These are phyloP conservation scores for Canis aureus DNA, from an alignment of 2,113 vertebrate genomes.

Conservation along the genomic window DNA sequence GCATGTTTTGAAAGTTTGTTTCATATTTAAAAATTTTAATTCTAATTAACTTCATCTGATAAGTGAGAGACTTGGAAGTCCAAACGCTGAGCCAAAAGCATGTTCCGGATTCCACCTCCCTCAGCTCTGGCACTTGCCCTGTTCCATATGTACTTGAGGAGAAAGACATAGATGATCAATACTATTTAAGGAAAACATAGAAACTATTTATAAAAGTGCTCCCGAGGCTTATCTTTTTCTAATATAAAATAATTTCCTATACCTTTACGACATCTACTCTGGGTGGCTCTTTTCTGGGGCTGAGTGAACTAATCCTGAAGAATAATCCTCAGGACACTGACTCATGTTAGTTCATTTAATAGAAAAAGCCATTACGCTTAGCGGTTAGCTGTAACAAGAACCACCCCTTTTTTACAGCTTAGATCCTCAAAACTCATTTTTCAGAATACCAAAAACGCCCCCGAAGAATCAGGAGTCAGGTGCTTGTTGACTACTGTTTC, in stretches of 20 bases:
- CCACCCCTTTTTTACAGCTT: not conserved
- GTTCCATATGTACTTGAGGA: not conserved
- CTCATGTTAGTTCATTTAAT: not conserved
- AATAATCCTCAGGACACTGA: not conserved
- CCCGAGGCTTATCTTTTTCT: not conserved
- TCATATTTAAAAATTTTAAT: not conserved
- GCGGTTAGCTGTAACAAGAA: not conserved
- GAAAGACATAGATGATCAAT: not conserved
- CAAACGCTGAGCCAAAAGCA: not conserved
- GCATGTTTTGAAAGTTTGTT: not conserved
- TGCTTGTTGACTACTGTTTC: not conserved
- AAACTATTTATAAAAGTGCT: not conserved
- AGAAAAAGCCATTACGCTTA: not conserved
- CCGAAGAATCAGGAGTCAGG: not conserved
- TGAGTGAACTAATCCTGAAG: not conserved
- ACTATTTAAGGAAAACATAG: not conserved
- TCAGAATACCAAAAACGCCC: not conserved
- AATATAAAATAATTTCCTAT: not conserved
- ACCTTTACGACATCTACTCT: not conserved
- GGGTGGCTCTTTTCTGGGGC: not conserved
- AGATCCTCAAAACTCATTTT: slow-evolving; percentile 4
- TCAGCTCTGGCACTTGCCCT: not conserved
- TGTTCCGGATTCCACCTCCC: not conserved
- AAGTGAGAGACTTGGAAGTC: not conserved
- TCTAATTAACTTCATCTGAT: not conserved